Base-by-base conservation (phyloP, 2,888 invertebrate species). In the Nephrotoma appendiculata region DNA sequence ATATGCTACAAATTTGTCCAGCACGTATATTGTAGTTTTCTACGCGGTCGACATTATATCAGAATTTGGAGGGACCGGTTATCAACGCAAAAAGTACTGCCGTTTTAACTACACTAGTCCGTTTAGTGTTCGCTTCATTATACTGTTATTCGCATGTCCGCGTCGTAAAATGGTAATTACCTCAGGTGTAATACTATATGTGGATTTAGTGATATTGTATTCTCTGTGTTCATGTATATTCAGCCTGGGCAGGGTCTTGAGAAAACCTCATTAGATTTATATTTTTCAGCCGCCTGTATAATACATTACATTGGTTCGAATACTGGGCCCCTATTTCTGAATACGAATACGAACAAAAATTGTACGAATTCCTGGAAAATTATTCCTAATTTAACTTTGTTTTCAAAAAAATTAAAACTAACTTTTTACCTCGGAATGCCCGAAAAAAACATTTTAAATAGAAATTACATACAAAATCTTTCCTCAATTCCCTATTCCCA, bases 11-110 rank as follows among this genome's bases (percentile, higher is more conserved):
- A 90, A 94, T 95, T 88, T 95, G 71, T 95, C 95, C 5, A 96
- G 96, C 86, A 96, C 96, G 19, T 96, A 95, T 89, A 93, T 96
- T 12, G 94, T 96, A 87, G 95, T 96, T 87, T 96, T 96, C 91
- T 96, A 96, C 89, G 96, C 96, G 0, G 95, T 96, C 0, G 95
- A 96, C 89, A 95, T 96, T 87, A 92, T 96, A 7, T 91, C 93
- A 6, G 94, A 94, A 87, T 90, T 92, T 84, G 93, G 93, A 4
- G 90, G 92, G 7, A 88, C 92, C 19, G 92, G 93, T n/a, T 88
- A 89, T 91, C 45, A 89, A 91, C 86, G 92, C 92, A 84, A 93
- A 93, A 87, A 89, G 93, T 87, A 95, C 95, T 0, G 96, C 96
- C 0, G 94, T 95, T 87, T 92, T 95, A 88, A 95, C 95, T 0